Base-by-base conservation (phyloP, 1,140 invertebrate genomes). In the Drosophila teissieri region DNA sequence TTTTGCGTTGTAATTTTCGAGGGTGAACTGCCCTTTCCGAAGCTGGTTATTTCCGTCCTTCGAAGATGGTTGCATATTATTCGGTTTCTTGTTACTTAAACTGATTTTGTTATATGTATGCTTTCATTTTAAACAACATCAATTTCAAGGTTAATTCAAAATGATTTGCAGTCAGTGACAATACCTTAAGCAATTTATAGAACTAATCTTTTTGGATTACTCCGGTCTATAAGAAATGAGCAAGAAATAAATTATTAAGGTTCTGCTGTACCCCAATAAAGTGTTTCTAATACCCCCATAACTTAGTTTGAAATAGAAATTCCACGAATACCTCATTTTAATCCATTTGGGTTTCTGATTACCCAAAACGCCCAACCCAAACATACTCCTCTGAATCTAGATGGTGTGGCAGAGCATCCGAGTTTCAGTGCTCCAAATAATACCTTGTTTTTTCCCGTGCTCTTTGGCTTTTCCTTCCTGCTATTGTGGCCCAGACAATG, bases 401-500 rank as follows among this genome's bases (percentile, higher is more conserved):
- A n/a, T 34, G 14, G 5, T 31, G n/a, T 12, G 31, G 31, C 2
- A 52, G 69, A 73, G 69, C 56, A 73, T 73, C 22, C 10, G 4
- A 17, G 44, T 12, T 72, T 51, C 39, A 60, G 17, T 12, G 14
- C 45, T 36, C 34, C n/a, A 37, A 31, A 45, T 34, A 34, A 3
- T 34, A 72, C 15, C 51, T 74, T 14, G 12, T 39, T 49, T 52
- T 61, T 54, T 45, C 49, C 56, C 40, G 19, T 34, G 51, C 53
- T 65, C 60, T 55, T 42, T 65, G 36, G 40, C 44, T 40, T 77
- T 65, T 49, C 78, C 75, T 85, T 86, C 82, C 82, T 81, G 65
- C 58, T 78, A 85, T 85, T 85, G 81, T 86, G 63, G 63, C 39
- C 31, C 46, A 76, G 62, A 79, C 68, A 78, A 69, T 61, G 55